Base-by-base conservation (phyloP, 2,797 vertebrate genomes). In the Acanthurus leucopareius region DNA sequence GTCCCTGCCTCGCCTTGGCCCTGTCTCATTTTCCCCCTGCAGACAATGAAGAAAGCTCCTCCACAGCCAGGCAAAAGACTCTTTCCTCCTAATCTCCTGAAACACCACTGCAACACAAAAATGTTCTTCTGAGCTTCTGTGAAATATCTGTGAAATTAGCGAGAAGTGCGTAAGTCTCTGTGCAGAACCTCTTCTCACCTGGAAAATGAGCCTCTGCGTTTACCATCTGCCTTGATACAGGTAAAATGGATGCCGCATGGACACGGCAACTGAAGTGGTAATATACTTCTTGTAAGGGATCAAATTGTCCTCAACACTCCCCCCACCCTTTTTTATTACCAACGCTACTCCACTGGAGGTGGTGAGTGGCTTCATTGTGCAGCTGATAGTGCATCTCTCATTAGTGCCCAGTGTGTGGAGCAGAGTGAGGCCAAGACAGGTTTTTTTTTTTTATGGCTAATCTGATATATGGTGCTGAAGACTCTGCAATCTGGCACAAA, bases 101-200 rank as follows among this genome's bases (percentile, higher is more conserved):
- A 91, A 93, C 85, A 87, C 84, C 79, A 72, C 82, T 32, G 86
- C 82, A 84, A 88, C 86, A 88, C 80, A 85, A 80, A 90, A 89
- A 89, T 82, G 84, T 91, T 87, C 88, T 78, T 64, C 84, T 60
- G 85, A 89, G 88, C 84, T 75, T 79, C 83, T 83, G 88, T 89
- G 88, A 91, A 92, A 90, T 92, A 90, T 91, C 89, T 91, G 92
- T 93, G 92, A 94, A 92, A 92, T 92, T 88, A 92, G 86, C 65
- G 38, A 84, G 78, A 88, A 90, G 88, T 73, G 80, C 73, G 83
- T 51, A 56, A 76, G 84, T 77, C 83, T 84, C 73, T 60, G 77
- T 45, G 59, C 75, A 79, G 82, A 85, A 82, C 64, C 85, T 86
- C 82, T 91, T 89, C 88, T 91, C 88, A 90, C 89, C 86, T 88